Evolutionary conservation across 2,888 invertebrate genomes (phyloP), one percentile per base, ranked within the genome.

Genomic region (Chrysomela aeneicollis): DNA sequence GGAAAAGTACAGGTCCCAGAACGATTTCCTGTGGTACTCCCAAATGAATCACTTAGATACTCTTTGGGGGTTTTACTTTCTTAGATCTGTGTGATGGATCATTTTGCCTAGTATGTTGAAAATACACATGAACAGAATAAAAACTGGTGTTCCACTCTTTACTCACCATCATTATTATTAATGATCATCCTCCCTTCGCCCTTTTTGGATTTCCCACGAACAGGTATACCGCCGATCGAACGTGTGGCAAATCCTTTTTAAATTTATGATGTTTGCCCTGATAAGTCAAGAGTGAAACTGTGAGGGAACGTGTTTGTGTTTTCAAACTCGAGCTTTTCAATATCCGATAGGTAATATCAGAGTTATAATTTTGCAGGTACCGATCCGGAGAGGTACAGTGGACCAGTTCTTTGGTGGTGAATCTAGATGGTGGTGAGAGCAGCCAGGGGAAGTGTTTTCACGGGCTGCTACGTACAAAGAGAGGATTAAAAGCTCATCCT

Each of bases 401-500:
- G 69, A 55, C 73, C 76, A 72, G 66, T 30, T 47, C 2, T 17
- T 47, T 60, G 32, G 17, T 58, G 53, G 32, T 15, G 9, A 1
- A 1, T 42, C 3, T 12, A n/a, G 42, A 42, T 2, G 8, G 42
- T 15, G 42, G 15, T 42, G 15, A 12, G 15, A 4, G n/a, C n/a
- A n/a, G 2, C n/a, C 1, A 12, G 1, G 12, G 6, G 35, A 2
- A 42, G 15, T 42, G n/a, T n/a, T 42, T 42, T 42, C 12, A n/a
- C 71, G 71, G 67, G 54, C 69, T 55, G 50, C 58, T 19, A 46
- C 53, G 21, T 59, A 80, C 81, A 80, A 80, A 79, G 78, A 78
- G 72, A 74, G 82, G 81, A 81, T 82, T 82, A 82, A 80, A 78
- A 77, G 78, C 79, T 81, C 81, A 81, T 82, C 82, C 82, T 73